Conservation (phyloP, 2,113 vertebrate species). For the Camelus bactrianus region DNA sequence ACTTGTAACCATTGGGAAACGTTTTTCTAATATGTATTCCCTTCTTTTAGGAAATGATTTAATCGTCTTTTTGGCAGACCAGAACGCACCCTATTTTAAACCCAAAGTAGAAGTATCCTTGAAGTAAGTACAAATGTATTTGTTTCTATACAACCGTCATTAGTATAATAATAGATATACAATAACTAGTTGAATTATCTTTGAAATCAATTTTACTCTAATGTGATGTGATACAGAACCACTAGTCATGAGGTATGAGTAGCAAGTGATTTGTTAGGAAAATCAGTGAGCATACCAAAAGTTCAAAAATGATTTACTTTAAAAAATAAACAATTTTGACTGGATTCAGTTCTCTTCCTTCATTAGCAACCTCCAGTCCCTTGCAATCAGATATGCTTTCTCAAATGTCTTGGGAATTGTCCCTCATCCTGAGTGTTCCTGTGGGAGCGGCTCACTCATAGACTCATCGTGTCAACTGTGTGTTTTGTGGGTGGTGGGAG, state of each 20-base stretch:
- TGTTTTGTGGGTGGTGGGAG: neutral
- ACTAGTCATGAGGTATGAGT: neutral
- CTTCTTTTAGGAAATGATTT: slow-evolving; percentile 92
- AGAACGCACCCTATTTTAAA: slow-evolving; percentile 96
- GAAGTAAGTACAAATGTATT: slow-evolving; percentile 86
- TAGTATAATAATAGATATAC: neutral
- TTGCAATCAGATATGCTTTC: neutral
- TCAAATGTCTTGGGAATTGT: neutral
- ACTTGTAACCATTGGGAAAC: neutral
- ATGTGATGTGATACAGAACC: neutral
- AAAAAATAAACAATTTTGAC: neutral
- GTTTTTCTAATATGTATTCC: slow-evolving; percentile 58
- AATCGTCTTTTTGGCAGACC: slow-evolving; percentile 95
- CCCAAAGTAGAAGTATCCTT: slow-evolving; percentile 91
- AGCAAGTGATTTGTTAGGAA: slow-evolving; percentile 14
- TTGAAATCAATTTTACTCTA: neutral
- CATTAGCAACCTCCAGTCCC: neutral
- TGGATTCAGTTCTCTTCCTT: neutral
- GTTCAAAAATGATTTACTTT: neutral
- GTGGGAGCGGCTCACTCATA: neutral
- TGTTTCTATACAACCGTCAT: neutral
- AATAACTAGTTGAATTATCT: neutral
- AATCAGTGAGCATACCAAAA: neutral
- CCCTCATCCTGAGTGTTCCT: neutral
- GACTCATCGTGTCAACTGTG: neutral